Conservation (phyloP, 1,140 invertebrate species). For the Euschistus heros region DNA sequence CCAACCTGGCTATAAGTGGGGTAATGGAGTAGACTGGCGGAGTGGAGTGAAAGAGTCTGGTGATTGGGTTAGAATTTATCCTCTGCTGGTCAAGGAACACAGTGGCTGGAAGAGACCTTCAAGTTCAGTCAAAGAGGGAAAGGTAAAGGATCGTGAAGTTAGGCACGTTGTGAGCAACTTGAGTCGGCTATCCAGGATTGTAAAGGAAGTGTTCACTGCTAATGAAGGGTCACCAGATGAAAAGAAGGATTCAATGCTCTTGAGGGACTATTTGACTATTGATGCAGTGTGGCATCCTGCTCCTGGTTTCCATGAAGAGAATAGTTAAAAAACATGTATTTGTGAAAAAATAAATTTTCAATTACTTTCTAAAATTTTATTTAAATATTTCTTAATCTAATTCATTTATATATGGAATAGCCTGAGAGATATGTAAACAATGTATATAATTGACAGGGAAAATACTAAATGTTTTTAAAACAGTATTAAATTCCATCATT, state of each 20-base stretch:
- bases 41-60: conserved; percentile 42
- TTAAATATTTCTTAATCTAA: no score
- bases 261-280: neutral
- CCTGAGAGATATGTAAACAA: no score
- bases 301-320: conserved; percentile 7
- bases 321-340: no score
- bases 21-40: conserved; percentile 50
- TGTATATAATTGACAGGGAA: no score
- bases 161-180: neutral
- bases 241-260: neutral
- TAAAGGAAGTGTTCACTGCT: neutral
- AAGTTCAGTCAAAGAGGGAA: neutral
- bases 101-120: neutral
- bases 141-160: neutral
- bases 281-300: conserved; percentile 14
- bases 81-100: conserved; percentile 31
- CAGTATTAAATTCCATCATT: no score
- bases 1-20: conserved; percentile 36
- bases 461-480: no score
- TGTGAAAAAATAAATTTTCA: no score
- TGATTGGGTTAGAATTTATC: conserved; percentile 51
- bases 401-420: no score
- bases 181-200: neutral
- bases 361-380: no score
- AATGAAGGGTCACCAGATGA: neutral